phyloP scores from a whole-genome alignment of 2,113 vertebrate species.

The Oreochromis niloticus region DNA sequence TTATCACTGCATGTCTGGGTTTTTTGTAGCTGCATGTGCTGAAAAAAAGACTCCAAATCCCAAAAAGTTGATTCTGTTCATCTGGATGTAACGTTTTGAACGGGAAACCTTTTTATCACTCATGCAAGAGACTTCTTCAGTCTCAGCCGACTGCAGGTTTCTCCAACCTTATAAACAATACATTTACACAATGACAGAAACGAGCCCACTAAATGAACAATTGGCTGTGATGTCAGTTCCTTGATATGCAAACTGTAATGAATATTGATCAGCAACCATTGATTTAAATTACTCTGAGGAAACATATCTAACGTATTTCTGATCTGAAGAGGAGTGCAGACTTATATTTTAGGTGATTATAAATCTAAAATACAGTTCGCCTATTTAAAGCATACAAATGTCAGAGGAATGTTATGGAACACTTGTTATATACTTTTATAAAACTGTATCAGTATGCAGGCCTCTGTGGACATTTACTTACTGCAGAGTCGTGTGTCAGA shows the following conservation, averaged over 20 bases:
- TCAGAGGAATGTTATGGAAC: neutral
- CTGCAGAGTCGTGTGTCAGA: neutral
- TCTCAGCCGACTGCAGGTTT: neutral
- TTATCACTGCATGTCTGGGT: fast-evolving
- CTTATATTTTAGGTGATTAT: neutral
- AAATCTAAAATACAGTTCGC: neutral
- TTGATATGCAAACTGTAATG: neutral
- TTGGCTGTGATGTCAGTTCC: fast-evolving
- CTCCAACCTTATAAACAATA: neutral
- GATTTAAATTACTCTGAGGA: neutral
- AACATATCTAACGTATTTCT: neutral
- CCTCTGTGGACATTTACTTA: neutral
- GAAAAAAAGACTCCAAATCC: fast-evolving
- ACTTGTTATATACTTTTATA: neutral
- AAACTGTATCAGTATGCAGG: no score
- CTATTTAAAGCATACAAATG: neutral
- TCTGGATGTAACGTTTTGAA: fast-evolving
- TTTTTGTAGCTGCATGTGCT: no score
- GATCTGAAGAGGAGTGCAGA: neutral
- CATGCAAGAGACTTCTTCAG: fast-evolving
- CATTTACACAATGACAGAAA: neutral
- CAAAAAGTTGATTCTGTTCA: neutral
- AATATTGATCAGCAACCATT: fast-evolving
- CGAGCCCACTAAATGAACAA: neutral
- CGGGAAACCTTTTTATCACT: fast-evolving